Conservation (phyloP, 2,113 vertebrate species). For the Tenrec ecaudatus region DNA sequence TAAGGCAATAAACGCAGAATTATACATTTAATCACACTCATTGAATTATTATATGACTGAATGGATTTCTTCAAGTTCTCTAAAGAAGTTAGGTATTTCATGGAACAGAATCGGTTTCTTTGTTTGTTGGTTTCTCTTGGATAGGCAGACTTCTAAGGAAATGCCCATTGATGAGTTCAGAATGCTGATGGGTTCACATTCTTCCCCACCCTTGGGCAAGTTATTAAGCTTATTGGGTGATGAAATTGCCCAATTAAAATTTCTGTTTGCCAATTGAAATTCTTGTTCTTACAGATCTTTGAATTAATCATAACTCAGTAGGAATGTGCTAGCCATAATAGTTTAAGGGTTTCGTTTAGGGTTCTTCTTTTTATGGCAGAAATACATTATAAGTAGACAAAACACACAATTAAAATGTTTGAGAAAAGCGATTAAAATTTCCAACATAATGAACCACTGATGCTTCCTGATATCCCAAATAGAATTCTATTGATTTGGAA, state of each 20-base stretch:
- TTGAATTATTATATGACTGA: slow-evolving; percentile 79
- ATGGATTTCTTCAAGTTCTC: slow-evolving; percentile 79
- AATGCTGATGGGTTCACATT: slow-evolving; percentile 50
- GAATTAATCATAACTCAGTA: slow-evolving; percentile 74
- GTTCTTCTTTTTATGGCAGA: slow-evolving; percentile 71
- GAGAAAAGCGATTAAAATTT: slow-evolving; percentile 80
- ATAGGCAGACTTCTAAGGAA: slow-evolving; percentile 65
- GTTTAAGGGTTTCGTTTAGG: slow-evolving; percentile 59
- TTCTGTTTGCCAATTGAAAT: slow-evolving; percentile 69
- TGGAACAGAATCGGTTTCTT: slow-evolving; percentile 59
- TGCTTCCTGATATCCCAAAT: slow-evolving; percentile 65
- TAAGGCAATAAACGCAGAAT: slow-evolving; percentile 71
- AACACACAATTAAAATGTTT: slow-evolving; percentile 78
- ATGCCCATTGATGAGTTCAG: slow-evolving; percentile 56
- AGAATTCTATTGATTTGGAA: slow-evolving; percentile 68
- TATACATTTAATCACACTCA: slow-evolving; percentile 81
- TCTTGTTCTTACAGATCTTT: slow-evolving; percentile 69
- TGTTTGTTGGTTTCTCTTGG: slow-evolving; percentile 43
- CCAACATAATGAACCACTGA: slow-evolving; percentile 74
- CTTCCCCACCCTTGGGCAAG: slow-evolving; percentile 20
- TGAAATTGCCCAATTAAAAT: slow-evolving; percentile 71
- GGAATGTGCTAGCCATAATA: slow-evolving; percentile 67
- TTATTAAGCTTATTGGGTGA: slow-evolving; percentile 69
- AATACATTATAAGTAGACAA: slow-evolving; percentile 80
- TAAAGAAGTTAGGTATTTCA: slow-evolving; percentile 75